Conservation (phyloP, 2,797 vertebrate species). For the Leptoclinus maculatus region DNA sequence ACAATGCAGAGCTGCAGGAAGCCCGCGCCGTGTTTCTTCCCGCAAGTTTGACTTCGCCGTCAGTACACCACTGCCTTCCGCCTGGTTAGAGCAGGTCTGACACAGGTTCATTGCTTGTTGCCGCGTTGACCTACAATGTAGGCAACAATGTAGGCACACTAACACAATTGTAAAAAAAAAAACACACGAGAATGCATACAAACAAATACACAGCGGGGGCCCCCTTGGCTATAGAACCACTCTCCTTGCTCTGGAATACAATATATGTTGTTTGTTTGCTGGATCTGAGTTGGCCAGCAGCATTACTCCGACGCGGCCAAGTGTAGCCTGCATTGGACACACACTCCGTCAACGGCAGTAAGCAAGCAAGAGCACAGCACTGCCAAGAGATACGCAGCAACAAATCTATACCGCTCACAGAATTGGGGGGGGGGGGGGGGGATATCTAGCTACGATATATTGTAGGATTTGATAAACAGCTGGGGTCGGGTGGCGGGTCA, state of each 20-base stretch:
- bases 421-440: constrained; percentile 7
- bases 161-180: constrained; percentile 33
- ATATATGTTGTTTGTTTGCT: constrained; percentile 70
- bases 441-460: constrained; percentile 39
- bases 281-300: constrained; percentile 58
- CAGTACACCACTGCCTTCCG: constrained; percentile 38
- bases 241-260: constrained; percentile 39
- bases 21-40: constrained; percentile 7
- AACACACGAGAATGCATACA: constrained; percentile 35
- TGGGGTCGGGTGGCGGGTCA: constrained; percentile 54
- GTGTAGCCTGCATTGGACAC: constrained; percentile 61
- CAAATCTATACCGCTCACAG: constrained; percentile 70
- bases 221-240: constrained; percentile 48
- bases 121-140: constrained; percentile 26
- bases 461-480: constrained; percentile 68
- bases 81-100: constrained; percentile 35
- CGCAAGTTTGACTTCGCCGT: constrained; percentile 30
- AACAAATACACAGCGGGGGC: constrained; percentile 25
- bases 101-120: constrained; percentile 20
- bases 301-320: constrained; percentile 68
- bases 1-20: not conserved
- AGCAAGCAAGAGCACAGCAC: constrained; percentile 54
- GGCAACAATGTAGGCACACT: constrained; percentile 44
- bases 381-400: constrained; percentile 66
- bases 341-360: constrained; percentile 68